These are phyloP conservation scores for Eospalax fontanierii DNA, from an alignment of 2,797 vertebrate genomes.

Conservation along the genomic window DNA sequence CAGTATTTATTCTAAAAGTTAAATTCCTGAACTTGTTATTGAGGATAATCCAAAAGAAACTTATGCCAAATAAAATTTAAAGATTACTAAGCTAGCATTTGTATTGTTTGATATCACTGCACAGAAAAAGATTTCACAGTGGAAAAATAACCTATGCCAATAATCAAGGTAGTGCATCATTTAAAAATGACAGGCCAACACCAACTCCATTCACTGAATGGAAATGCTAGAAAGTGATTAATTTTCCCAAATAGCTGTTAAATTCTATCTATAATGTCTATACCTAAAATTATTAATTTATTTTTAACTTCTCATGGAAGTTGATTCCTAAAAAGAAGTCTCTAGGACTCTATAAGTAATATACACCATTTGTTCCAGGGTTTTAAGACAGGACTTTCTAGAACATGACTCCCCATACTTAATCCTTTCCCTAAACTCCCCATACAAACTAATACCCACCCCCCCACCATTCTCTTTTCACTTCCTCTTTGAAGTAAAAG, in stretches of 20 bases:
- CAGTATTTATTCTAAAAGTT: constrained; percentile 66
- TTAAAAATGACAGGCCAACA: constrained; percentile 80
- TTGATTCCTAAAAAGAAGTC: constrained; percentile 75
- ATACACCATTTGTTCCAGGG: constrained; percentile 19
- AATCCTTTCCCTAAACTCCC: constrained; percentile 53
- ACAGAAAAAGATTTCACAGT: constrained; percentile 75
- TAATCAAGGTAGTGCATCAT: constrained; percentile 76
- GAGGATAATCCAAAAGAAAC: constrained; percentile 60
- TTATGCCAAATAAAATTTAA: constrained; percentile 52
- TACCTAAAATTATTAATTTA: constrained; percentile 75
- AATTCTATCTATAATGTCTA: constrained; percentile 72
- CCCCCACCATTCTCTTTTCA: constrained; percentile 11
- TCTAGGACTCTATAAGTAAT: constrained; percentile 73
- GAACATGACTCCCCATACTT: constrained; percentile 54
- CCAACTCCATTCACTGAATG: constrained; percentile 86
- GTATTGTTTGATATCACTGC: constrained; percentile 62
- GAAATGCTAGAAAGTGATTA: constrained; percentile 77
- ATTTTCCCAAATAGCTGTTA: constrained; percentile 65
- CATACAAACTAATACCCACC: constrained; percentile 37
- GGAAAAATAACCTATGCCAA: constrained; percentile 61
- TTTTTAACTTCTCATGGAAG: constrained; percentile 83
- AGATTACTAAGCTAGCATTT: constrained; percentile 72
- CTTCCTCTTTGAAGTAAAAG: constrained; percentile 64
- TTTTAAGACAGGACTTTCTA: constrained; percentile 67
- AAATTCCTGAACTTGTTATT: constrained; percentile 47